A percentile compares a stretch with the other conserved stretches of the same genome.
Conservation (phyloP, 2,888 invertebrate genomes). For the Drosophila sordidula region DNA sequence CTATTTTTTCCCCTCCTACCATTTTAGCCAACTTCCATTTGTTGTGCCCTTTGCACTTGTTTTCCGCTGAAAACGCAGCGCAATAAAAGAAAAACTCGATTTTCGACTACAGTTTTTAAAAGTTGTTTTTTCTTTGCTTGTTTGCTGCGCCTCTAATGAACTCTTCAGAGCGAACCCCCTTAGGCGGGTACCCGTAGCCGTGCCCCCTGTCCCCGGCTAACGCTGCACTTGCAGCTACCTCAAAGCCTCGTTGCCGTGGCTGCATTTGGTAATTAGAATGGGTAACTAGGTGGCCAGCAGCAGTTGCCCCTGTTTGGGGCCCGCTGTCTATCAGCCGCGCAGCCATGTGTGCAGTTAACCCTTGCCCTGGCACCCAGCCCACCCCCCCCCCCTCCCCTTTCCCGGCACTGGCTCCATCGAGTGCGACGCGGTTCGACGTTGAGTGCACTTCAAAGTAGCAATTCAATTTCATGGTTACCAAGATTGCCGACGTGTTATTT, state of each 20-base stretch:
- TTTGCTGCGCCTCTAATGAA: conserved; percentile 52
- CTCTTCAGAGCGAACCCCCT: conserved; percentile 28
- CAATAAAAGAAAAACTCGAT: conserved; percentile 20
- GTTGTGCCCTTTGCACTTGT: conserved; percentile 6
- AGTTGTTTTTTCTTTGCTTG: conserved; percentile 2
- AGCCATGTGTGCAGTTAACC: conserved; percentile 78
- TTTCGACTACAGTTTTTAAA: conserved; percentile 1
- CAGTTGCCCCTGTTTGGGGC: conserved; percentile 11
- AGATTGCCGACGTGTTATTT: conserved; percentile 40
- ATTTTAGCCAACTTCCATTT: background rate
- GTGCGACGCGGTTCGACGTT: conserved; percentile 50
- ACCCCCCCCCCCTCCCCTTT: conserved; percentile 4
- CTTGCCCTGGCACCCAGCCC: conserved; percentile 30
- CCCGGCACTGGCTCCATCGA: background rate
- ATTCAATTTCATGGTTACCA: conserved; percentile 81
- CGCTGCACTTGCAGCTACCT: conserved; percentile 47
- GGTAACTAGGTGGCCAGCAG: conserved; percentile 70
- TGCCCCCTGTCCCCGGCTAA: background rate
- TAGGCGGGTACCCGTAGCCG: background rate
- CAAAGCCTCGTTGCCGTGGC: conserved; percentile 56
- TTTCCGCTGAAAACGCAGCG: conserved; percentile 6
- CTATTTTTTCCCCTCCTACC: background rate
- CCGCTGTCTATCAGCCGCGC: conserved; percentile 67
- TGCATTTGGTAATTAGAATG: conserved; percentile 76
- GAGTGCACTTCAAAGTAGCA: conserved; percentile 83